phyloP scores from a whole-genome alignment of 2,888 invertebrate species.

The Eupeodes latifasciatus region DNA sequence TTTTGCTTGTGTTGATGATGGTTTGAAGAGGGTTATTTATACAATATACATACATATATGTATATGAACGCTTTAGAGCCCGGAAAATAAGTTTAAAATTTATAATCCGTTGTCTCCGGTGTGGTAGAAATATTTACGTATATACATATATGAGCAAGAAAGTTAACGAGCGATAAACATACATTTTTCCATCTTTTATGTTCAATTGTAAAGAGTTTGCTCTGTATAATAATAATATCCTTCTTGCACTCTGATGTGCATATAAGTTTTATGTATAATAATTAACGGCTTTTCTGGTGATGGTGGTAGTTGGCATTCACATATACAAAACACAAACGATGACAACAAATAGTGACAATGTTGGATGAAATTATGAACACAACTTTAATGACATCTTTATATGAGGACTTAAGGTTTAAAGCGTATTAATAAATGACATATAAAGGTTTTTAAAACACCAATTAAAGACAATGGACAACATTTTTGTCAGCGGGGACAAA shows the following conservation, averaged over 20 bases:
- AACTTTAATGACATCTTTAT: constrained; percentile 32
- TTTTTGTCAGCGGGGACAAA: no score
- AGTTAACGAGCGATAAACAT: constrained; percentile 44
- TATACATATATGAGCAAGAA: not conserved
- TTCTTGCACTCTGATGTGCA: constrained; percentile 11
- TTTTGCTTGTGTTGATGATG: not conserved
- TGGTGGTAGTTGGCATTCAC: not conserved
- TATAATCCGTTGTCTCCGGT: constrained; percentile 47
- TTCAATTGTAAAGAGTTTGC: constrained; percentile 28
- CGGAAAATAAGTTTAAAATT: constrained; percentile 47
- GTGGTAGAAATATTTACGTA: not conserved
- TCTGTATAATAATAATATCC: not conserved
- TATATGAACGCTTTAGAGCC: constrained; percentile 16
- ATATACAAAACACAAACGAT: not conserved
- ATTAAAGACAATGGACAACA: not conserved
- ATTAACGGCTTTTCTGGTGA: not conserved
- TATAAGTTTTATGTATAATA: constrained; percentile 17
- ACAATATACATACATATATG: not conserved
- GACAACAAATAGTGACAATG: not conserved
- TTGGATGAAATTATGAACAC: constrained; percentile 19
- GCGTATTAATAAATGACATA: not conserved
- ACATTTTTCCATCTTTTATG: constrained; percentile 42
- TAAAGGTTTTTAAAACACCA: not conserved
- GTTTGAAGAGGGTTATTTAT: not conserved
- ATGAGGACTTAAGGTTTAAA: not conserved